These are phyloP conservation scores for Varanus salvator DNA, from an alignment of 2,113 vertebrate genomes.

Conservation along the genomic window DNA sequence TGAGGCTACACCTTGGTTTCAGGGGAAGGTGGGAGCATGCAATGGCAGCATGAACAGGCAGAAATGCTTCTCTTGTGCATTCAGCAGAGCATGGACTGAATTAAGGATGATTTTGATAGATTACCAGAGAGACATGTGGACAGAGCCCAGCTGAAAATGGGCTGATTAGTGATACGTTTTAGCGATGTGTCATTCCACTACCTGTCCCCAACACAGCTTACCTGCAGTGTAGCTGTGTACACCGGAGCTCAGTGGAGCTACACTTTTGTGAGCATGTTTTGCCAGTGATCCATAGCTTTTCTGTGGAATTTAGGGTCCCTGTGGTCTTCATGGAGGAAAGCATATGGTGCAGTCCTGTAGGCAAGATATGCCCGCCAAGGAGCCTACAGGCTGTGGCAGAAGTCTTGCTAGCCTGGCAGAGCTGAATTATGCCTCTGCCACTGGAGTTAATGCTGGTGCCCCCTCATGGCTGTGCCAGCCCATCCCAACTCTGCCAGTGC, in stretches of 20 bases:
- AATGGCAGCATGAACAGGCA: neutral
- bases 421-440: neutral
- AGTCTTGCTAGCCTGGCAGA: neutral
- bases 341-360: neutral
- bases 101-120: no score
- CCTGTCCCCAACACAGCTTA: neutral
- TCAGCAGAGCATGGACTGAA: neutral
- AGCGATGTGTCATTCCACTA: neutral
- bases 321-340: neutral
- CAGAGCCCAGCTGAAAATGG: neutral
- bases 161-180: neutral
- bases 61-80: neutral
- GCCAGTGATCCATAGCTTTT: neutral
- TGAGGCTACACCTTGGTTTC: neutral
- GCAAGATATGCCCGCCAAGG: neutral
- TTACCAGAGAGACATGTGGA: neutral
- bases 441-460: neutral
- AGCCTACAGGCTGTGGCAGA: neutral
- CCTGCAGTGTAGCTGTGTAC: neutral
- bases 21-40: neutral
- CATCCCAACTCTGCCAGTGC: neutral
- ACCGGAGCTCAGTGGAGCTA: neutral
- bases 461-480: no score
- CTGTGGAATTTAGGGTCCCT: neutral
- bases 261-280: neutral